phyloP scores from a whole-genome alignment of 2,113 vertebrate species.

The Ursus arctos region DNA sequence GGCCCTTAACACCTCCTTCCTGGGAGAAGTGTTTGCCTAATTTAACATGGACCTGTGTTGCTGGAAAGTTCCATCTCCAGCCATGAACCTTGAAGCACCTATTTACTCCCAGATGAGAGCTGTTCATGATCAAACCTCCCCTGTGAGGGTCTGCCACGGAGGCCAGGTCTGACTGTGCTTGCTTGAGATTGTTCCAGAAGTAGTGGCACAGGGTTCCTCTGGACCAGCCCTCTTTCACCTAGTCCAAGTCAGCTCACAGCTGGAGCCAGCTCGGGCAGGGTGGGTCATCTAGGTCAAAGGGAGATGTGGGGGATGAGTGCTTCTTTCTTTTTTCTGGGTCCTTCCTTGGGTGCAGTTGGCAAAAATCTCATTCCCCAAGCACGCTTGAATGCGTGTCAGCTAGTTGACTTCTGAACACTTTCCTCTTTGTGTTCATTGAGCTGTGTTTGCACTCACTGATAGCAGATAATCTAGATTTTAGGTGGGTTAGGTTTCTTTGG shows the following conservation, averaged over 20 bases:
- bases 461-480: neutral
- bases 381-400: neutral
- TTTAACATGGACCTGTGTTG: slow-evolving; percentile 18
- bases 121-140: neutral
- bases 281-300: neutral
- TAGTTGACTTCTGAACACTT: neutral
- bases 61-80: slow-evolving; percentile 48
- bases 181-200: neutral
- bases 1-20: neutral
- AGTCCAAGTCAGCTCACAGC: neutral
- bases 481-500: slow-evolving; percentile 11
- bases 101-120: neutral
- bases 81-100: neutral
- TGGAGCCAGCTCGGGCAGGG: neutral
- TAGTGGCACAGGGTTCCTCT: neutral
- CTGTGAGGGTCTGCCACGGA: neutral
- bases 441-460: neutral
- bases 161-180: neutral
- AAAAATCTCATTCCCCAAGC: neutral
- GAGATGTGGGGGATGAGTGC: neutral
- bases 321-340: neutral
- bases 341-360: neutral
- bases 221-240: neutral
- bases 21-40: neutral
- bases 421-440: neutral